These are phyloP conservation scores for Botrylloides violaceus DNA, from an alignment of 23 tunicate genomes.

Conservation along the genomic window DNA sequence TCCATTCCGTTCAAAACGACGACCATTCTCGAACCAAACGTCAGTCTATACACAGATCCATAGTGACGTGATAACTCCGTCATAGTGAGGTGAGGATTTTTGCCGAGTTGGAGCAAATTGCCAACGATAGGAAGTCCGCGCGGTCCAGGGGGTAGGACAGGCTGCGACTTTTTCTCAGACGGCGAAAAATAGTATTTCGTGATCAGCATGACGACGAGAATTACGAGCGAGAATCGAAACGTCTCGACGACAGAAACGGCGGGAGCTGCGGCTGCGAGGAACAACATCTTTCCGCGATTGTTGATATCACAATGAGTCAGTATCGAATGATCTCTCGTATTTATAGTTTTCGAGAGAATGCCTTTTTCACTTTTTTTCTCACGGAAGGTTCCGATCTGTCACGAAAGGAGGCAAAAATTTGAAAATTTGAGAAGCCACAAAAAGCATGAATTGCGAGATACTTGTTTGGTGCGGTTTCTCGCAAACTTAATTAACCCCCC, in stretches of 20 bases:
- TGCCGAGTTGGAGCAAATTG: slow-evolving; percentile 33
- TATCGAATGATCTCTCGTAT: no score
- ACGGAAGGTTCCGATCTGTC: no score
- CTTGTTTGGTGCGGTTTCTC: no score
- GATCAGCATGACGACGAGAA: neutral
- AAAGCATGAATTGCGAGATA: no score
- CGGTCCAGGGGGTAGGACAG: slow-evolving; percentile 23
- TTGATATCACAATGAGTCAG: no score
- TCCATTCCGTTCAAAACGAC: slow-evolving; percentile 49
- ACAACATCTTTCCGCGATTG: no score
- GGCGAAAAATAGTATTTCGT: slow-evolving; percentile 13
- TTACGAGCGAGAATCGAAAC: slow-evolving; percentile 9
- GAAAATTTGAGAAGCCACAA: no score
- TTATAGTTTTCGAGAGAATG: no score
- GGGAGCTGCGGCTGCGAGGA: neutral
- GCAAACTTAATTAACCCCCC: no score
- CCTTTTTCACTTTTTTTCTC: no score
- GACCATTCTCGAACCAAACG: slow-evolving; percentile 44
- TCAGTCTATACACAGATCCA: slow-evolving; percentile 45
- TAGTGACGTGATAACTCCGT: slow-evolving; percentile 49
- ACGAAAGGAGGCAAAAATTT: no score
- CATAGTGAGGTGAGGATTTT: slow-evolving; percentile 39
- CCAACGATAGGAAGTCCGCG: slow-evolving; percentile 47
- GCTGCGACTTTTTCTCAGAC: slow-evolving; percentile 26
- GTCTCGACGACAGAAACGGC: slow-evolving; percentile 15